Base-by-base conservation (phyloP, 2,888 invertebrate species). In the Dicyrtomina minuta region DNA sequence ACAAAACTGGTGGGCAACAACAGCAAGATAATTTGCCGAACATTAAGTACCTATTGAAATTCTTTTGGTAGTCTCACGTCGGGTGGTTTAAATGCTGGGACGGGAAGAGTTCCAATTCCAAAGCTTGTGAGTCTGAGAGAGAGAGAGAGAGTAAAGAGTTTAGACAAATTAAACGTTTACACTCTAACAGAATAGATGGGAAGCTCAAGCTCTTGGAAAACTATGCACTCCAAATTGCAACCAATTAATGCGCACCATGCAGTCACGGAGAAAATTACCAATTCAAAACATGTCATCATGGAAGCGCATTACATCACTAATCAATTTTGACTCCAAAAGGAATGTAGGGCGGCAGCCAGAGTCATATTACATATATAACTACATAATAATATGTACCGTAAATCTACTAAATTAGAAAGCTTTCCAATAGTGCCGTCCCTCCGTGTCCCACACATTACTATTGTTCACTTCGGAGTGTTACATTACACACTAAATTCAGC, bases 191-290 rank as follows among this genome's bases (percentile, higher is more conserved):
- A 12, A 51, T 20, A 51, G 46, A n/a, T 17, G 17, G 15, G 5
- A 51, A 51, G 22, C 51, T 51, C 4, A n/a, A n/a, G n/a, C n/a
- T n/a, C n/a, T n/a, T n/a, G 59, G 20, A 53, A 61, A 61, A 46
- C 41, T 55, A 55, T n/a, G 15, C 41, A 33, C 43, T 55, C 13
- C 44, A 60, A 17, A 17, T 46, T 27, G 58, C 26, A 51, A 46
- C 41, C 53, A 65, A 53, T 65, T 65, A 65, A 65, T 65, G 55
- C 53, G 8, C 51, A 55, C n/a, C n/a, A n/a, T n/a, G 41, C 55
- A 22, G 22, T 55, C 65, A 51, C n/a, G 65, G 65, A 65, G 53
- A 65, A 65, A 55, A 65, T 65, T 65, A 65, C 55, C 65, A 65
- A 65, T 65, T 53, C 65, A 53, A 43, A 65, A 53, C 65, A 65